A percentile compares a stretch with the other conserved stretches of the same genome.
These are phyloP conservation scores for Eurois occulta DNA, from an alignment of 2,888 invertebrate genomes.

Conservation along the genomic window DNA sequence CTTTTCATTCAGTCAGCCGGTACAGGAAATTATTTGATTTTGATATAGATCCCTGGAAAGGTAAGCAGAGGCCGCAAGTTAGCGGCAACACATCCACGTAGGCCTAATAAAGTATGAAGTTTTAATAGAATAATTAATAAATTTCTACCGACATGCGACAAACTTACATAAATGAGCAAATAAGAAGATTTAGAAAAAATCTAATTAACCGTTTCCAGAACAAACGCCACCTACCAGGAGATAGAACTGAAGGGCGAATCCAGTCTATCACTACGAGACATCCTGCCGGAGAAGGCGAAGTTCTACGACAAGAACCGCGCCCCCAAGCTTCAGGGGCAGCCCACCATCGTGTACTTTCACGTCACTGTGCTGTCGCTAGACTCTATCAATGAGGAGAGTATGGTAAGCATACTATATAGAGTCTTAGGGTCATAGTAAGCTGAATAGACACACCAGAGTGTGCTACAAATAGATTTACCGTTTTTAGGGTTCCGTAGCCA, in stretches of 20 bases:
- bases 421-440: neutral
- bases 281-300: conserved; percentile 95
- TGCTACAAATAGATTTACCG: too few species aligned
- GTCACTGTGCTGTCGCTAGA: conserved; percentile 97
- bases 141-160: neutral
- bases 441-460: neutral
- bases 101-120: neutral
- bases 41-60: too few species aligned
- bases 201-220: conserved; percentile 71
- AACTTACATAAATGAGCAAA: neutral
- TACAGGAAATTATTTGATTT: too few species aligned
- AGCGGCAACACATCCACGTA: too few species aligned
- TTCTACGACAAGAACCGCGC: conserved; percentile 97
- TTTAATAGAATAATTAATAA: too few species aligned
- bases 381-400: conserved; percentile 98
- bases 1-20: too few species aligned
- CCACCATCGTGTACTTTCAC: conserved; percentile 97
- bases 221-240: conserved; percentile 86
- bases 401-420: conserved; percentile 91
- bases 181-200: neutral
- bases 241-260: conserved; percentile 85
- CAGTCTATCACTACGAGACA: conserved; percentile 94
- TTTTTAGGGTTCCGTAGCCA: too few species aligned
- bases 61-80: too few species aligned
- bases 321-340: conserved; percentile 95